Conservation (phyloP, 1,140 invertebrate species). For the Zaprionus nigranus region DNA sequence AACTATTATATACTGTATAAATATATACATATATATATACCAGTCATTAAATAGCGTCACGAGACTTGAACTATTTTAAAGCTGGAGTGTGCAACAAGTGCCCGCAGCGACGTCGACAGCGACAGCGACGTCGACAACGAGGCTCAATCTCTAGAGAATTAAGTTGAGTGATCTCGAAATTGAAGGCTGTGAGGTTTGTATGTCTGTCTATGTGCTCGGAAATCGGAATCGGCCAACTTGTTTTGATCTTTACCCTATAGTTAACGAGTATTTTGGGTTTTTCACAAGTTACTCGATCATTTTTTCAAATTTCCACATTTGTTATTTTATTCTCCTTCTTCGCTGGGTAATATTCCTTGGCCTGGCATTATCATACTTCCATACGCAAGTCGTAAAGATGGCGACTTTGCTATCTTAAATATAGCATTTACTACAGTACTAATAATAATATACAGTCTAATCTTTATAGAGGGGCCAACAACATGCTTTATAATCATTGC, state of each 20-base stretch:
- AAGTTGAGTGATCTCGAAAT: constrained; percentile 40
- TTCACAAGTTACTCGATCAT: background rate
- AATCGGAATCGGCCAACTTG: constrained; percentile 33
- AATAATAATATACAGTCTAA: constrained; percentile 68
- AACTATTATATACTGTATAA: background rate
- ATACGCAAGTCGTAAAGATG: constrained; percentile 43
- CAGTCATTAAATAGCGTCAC: constrained; percentile 27
- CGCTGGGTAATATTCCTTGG: constrained; percentile 23
- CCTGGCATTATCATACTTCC: constrained; percentile 51
- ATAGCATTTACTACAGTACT: constrained; percentile 73
- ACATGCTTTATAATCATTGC: constrained; percentile 50
- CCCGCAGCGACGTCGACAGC: background rate
- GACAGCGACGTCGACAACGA: constrained; percentile 3
- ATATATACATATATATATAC: background rate
- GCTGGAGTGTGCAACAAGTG: constrained; percentile 21
- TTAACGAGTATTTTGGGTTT: constrained; percentile 29
- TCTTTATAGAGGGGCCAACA: constrained; percentile 58
- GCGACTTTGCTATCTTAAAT: constrained; percentile 70
- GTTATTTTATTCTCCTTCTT: constrained; percentile 17
- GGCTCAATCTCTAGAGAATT: constrained; percentile 34
- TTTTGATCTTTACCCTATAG: constrained; percentile 49
- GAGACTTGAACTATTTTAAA: constrained; percentile 39
- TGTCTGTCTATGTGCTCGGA: constrained; percentile 1
- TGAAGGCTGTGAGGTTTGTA: constrained; percentile 37
- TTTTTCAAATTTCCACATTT: constrained; percentile 10